Evolutionary conservation across 2,888 invertebrate species (phyloP).

Genomic region (Tetragnatha montana): DNA sequence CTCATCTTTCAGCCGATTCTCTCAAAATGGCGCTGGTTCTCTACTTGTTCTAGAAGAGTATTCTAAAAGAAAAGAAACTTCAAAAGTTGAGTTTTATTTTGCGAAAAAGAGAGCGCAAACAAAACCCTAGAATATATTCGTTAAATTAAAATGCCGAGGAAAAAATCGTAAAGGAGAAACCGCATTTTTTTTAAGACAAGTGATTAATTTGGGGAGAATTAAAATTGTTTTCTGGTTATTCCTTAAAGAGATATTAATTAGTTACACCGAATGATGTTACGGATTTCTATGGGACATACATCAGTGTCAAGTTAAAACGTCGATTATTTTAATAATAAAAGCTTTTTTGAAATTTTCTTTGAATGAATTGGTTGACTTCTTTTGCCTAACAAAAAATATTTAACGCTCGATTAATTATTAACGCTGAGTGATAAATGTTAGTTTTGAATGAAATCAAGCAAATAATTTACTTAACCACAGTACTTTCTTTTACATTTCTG

Average conservation of each 20-base stretch:
- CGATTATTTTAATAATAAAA: neutral
- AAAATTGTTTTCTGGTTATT: neutral
- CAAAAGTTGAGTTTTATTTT: neutral
- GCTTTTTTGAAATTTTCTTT: neutral
- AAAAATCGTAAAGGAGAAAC: neutral
- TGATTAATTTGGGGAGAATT: neutral
- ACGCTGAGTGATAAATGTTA: too few relatives aligned
- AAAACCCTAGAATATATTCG: neutral
- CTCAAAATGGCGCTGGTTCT: neutral
- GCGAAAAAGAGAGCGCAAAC: neutral
- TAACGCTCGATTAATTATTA: too few relatives aligned
- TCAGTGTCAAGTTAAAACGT: neutral
- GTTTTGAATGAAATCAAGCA: too few relatives aligned
- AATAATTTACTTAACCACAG: too few relatives aligned
- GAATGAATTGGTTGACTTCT: too few relatives aligned
- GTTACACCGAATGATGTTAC: neutral
- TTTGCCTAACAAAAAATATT: too few relatives aligned
- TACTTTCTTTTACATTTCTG: too few relatives aligned
- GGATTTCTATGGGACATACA: neutral
- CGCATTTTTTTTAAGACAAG: neutral
- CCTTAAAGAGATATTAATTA: neutral
- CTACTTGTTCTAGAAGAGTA: neutral
- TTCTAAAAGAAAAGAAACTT: conserved; percentile 4
- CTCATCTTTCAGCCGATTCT: neutral
- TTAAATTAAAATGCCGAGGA: neutral